Evolutionary conservation across 1,140 invertebrate genomes (phyloP).

Genomic region (Rhyacophila brunnea): DNA sequence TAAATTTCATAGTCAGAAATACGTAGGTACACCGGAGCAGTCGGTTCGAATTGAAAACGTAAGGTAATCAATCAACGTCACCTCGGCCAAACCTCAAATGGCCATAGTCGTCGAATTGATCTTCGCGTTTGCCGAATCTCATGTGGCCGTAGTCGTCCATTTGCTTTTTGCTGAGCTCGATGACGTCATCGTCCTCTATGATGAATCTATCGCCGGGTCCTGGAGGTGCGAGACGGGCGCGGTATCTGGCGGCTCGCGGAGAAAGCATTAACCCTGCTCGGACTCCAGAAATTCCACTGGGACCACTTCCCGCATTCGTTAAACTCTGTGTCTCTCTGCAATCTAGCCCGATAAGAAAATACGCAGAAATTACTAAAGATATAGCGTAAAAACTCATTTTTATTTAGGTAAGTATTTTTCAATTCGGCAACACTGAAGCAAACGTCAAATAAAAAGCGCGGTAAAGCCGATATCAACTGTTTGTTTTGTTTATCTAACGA

Average conservation of each 20-base stretch:
- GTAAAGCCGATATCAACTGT: neutral
- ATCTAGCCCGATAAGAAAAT: constrained; percentile 2
- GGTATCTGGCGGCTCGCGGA: constrained; percentile 37
- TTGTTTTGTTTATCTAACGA: neutral
- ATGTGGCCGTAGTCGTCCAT: constrained; percentile 67
- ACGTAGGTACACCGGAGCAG: too few relatives aligned
- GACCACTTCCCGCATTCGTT: constrained; percentile 28
- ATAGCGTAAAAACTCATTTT: constrained; percentile 16
- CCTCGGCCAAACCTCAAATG: constrained; percentile 65
- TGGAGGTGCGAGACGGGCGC: constrained; percentile 14
- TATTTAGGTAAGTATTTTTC: neutral
- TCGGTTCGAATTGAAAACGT: too few relatives aligned
- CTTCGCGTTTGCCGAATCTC: constrained; percentile 56
- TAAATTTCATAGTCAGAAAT: too few relatives aligned
- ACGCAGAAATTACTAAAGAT: constrained; percentile 11
- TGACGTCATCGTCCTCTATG: constrained; percentile 57
- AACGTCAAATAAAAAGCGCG: constrained; percentile 3
- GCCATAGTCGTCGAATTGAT: constrained; percentile 67
- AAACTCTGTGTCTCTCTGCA: constrained; percentile 38
- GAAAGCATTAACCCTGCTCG: constrained; percentile 17
- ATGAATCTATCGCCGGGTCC: constrained; percentile 38
- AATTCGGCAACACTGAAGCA: neutral
- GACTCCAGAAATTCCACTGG: constrained; percentile 1
- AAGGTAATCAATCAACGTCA: constrained; percentile 25
- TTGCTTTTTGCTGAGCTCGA: constrained; percentile 54